Percentiles rank a stretch among this genome's conserved stretches.
These are phyloP conservation scores for Furcula furcula DNA, from an alignment of 2,888 invertebrate species.

Conservation along the genomic window DNA sequence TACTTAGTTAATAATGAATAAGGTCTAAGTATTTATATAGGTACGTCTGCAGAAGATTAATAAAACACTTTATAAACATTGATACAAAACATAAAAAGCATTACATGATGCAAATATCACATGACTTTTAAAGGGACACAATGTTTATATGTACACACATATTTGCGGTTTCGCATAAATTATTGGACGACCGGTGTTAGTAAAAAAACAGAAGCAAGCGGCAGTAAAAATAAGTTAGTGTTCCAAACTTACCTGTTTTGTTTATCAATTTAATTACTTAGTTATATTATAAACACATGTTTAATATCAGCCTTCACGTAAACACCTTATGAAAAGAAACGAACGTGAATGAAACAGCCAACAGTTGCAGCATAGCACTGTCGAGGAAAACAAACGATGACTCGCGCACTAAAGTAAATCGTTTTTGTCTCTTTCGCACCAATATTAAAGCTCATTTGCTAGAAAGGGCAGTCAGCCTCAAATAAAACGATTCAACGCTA, in stretches of 20 bases:
- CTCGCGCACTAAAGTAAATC: constrained; percentile 36
- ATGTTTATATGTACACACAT: constrained; percentile 11
- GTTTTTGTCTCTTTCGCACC: constrained; percentile 17
- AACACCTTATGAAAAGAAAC: constrained; percentile 22
- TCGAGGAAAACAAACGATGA: constrained; percentile 42
- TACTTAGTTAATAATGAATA: no score
- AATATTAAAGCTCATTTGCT: constrained; percentile 6
- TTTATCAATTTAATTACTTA: constrained; percentile 1
- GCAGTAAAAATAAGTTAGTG: not conserved
- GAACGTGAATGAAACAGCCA: constrained; percentile 32
- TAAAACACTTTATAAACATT: no score
- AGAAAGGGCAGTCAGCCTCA: constrained; percentile 27
- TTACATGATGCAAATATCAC: no score
- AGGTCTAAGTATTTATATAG: no score
- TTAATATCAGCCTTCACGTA: constrained; percentile 14
- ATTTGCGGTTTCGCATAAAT: no score
- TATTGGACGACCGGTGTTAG: constrained; percentile 44
- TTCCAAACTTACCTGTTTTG: constrained; percentile 27
- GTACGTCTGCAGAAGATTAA: no score
- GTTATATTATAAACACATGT: constrained; percentile 11
- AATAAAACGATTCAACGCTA: constrained; percentile 21
- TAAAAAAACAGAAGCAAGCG: not conserved
- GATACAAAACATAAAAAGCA: no score
- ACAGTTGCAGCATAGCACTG: constrained; percentile 37
- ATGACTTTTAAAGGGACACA: constrained; percentile 7